Percentiles rank a stretch among this genome's conserved stretches.
Evolutionary conservation across 2,113 vertebrate species (phyloP).

Genomic region (Pleuronectes platessa): DNA sequence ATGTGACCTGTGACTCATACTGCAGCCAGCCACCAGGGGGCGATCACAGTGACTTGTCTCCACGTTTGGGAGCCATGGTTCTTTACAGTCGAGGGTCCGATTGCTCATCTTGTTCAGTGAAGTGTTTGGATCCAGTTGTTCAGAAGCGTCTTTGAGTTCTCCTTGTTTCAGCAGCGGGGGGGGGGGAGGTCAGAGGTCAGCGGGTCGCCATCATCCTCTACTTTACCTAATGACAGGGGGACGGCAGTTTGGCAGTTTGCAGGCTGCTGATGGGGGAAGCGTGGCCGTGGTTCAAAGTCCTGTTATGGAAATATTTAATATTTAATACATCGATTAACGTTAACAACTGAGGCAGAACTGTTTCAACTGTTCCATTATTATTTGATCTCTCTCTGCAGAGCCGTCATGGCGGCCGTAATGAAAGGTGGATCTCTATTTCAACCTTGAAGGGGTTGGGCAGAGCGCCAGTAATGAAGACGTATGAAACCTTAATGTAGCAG

Average conservation of each 20-base stretch:
- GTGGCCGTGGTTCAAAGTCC: conserved; percentile 76
- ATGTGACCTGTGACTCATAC: no score
- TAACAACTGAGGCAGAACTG: conserved; percentile 79
- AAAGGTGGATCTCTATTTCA: conserved; percentile 93
- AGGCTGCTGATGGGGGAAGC: conserved; percentile 54
- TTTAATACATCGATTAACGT: conserved; percentile 85
- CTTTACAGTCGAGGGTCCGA: no score
- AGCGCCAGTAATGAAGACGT: conserved; percentile 99
- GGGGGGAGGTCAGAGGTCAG: conserved; percentile 56
- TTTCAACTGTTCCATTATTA: conserved; percentile 83
- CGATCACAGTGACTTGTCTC: no score
- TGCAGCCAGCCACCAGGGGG: no score
- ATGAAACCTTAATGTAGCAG: conserved; percentile 99
- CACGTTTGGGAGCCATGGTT: no score
- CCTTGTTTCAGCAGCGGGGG: conserved; percentile 29
- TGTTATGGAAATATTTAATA: conserved; percentile 84
- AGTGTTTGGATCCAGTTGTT: no score
- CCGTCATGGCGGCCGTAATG: conserved; percentile 76
- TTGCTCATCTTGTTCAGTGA: no score
- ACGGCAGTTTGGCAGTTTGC: conserved; percentile 39
- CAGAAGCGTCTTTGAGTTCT: conserved; percentile 27
- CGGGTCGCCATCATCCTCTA: conserved; percentile 72
- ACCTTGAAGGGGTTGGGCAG: conserved; percentile 97
- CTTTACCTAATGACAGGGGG: conserved; percentile 79
- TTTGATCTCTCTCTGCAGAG: conserved; percentile 81